Evolutionary conservation across 1,140 invertebrate species (phyloP).

Genomic region (Forficula auricularia): DNA sequence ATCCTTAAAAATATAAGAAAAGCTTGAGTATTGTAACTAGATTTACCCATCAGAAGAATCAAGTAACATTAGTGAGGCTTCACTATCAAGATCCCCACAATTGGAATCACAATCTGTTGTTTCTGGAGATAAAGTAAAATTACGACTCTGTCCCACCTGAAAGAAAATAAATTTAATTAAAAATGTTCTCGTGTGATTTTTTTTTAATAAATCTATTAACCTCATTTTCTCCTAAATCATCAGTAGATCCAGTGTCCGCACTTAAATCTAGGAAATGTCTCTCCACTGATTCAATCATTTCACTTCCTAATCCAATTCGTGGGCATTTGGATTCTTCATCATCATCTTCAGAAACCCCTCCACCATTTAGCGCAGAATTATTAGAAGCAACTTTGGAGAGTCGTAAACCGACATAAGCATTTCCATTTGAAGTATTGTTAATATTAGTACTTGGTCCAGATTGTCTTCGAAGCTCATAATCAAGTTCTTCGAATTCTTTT

Average conservation of each 20-base stretch:
- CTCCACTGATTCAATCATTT: not conserved
- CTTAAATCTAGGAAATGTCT: constrained; percentile 38
- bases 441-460: constrained; percentile 16
- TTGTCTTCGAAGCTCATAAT: constrained; percentile 63
- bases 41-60: no score
- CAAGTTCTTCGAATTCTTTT: constrained; percentile 47
- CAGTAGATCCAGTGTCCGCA: constrained; percentile 45
- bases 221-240: constrained; percentile 47
- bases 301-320: no score
- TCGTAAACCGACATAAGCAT: constrained; percentile 63
- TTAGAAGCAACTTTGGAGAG: constrained; percentile 37
- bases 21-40: no score
- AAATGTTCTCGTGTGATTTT: no score
- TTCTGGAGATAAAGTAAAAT: constrained; percentile 82
- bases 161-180: not conserved
- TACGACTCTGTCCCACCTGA: constrained; percentile 39
- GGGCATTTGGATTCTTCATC: no score
- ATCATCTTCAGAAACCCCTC: no score
- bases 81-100: constrained; percentile 65
- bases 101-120: constrained; percentile 90
- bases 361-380: no score
- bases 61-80: constrained; percentile 46
- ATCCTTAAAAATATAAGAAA: no score
- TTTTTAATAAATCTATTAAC: not conserved
- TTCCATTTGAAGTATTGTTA: constrained; percentile 25